Base-by-base conservation (phyloP, 2,797 vertebrate genomes). In the Xenopus petersii region DNA sequence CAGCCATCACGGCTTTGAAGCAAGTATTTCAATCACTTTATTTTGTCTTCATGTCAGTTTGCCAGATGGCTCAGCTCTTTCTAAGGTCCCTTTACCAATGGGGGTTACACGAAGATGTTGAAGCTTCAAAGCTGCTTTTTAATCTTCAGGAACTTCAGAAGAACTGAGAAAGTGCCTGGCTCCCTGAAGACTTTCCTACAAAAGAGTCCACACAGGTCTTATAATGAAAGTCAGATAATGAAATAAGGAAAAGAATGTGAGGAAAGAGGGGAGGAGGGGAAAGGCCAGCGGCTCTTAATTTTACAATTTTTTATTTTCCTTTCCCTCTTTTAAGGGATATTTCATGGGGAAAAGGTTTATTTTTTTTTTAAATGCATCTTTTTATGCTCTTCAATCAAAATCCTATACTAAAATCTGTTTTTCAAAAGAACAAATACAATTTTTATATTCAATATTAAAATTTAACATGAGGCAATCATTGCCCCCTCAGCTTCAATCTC, bases 171-270 rank as follows among this genome's bases (percentile, higher is more conserved):
- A 96, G 94, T 95, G 94, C 95, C 95, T 94, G 88, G 93, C 94
- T 95, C 93, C 92, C 93, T 93, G 92, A 93, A 91, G 90, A 92
- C 93, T 90, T 89, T 93, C 93, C 91, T 88, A 89, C 93, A 94
- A 96, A 92, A 96, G 94, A 95, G 94, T 92, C 89, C 87, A 89
- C 93, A 90, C 88, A 88, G 88, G 90, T 89, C 92, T 91, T 87
- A 92, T 96, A 98, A 98, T 98, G 95, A 98, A 98, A 97, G 94
- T 91, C 93, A 98, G 95, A 99, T 96, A 96, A 98, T 98, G 95
- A 93, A 92, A 94, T 94, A 97, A 97, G 95, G 93, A 93, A 93
- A 91, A 84, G 70, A 64, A 90, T 74, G 46, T 79, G 51, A 87
- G 88, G 88, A 92, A 90, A 93, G 93, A 93, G 92, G 91, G 93